A percentile compares a stretch with the other conserved stretches of the same genome.
phyloP scores from a whole-genome alignment of 2,888 invertebrate species.

The Euclidia mi region DNA sequence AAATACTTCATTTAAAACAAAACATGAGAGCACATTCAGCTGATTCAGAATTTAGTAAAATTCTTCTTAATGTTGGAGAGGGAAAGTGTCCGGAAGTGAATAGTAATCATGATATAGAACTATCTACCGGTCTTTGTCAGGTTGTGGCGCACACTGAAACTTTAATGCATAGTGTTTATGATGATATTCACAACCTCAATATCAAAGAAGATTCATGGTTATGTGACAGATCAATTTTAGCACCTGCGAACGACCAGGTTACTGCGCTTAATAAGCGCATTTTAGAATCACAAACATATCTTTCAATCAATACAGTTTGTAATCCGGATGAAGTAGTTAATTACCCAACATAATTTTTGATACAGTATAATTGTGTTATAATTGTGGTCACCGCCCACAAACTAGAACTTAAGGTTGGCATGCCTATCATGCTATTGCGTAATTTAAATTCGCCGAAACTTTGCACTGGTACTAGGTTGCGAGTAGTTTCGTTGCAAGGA shows the following conservation, averaged over 20 bases:
- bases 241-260: slow-evolving; percentile 18
- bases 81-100: slow-evolving; percentile 17
- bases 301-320: slow-evolving; percentile 17
- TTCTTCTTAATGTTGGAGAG: slow-evolving; percentile 18
- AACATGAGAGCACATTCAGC: slow-evolving; percentile 23
- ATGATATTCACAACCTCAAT: slow-evolving; percentile 18
- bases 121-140: slow-evolving; percentile 16
- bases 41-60: slow-evolving; percentile 15
- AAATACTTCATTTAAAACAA: slow-evolving; percentile 21
- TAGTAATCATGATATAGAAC: slow-evolving; percentile 10
- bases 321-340: neutral
- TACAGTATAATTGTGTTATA: neutral
- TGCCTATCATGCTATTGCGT: slow-evolving; percentile 4
- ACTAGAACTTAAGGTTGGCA: slow-evolving; percentile 2
- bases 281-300: slow-evolving; percentile 16
- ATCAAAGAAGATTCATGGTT: slow-evolving; percentile 13
- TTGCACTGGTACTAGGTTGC: slow-evolving; percentile 7
- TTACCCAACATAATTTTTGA: slow-evolving; percentile 6
- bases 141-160: slow-evolving; percentile 12
- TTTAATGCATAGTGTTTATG: slow-evolving; percentile 19
- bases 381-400: neutral
- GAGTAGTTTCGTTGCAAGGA: neutral
- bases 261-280: slow-evolving; percentile 23
- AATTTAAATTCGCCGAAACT: slow-evolving; percentile 8
- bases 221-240: slow-evolving; percentile 18